A percentile compares a stretch with the other conserved stretches of the same genome.
Conservation (phyloP, 2,797 vertebrate species). For the Crocidura indochinensis region DNA sequence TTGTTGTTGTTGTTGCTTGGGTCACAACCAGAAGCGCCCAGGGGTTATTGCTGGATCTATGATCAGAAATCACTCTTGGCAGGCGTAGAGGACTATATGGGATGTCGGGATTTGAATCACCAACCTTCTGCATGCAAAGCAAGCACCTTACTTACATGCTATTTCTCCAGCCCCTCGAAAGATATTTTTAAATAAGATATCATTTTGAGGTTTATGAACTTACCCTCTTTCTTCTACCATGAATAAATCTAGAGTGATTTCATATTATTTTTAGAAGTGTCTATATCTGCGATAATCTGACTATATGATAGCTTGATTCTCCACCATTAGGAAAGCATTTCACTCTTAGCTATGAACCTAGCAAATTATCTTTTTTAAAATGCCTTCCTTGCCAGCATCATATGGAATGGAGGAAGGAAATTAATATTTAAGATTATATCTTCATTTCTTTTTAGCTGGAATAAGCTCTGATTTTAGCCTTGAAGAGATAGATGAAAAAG, state of each 20-base stretch:
- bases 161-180: too few relatives aligned
- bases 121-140: too few relatives aligned
- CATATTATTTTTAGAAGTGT: constrained; percentile 52
- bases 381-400: constrained; percentile 47
- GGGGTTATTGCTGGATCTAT: too few relatives aligned
- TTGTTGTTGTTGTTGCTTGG: too few relatives aligned
- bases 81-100: too few relatives aligned
- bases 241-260: constrained; percentile 27
- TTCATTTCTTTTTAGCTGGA: constrained; percentile 86
- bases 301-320: background rate
- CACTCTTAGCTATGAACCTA: constrained; percentile 45
- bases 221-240: constrained; percentile 28
- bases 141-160: too few relatives aligned
- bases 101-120: too few relatives aligned
- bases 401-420: background rate
- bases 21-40: too few relatives aligned
- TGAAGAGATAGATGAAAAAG: constrained; percentile 95
- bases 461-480: constrained; percentile 89
- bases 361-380: background rate
- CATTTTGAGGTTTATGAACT: background rate
- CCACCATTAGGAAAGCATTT: constrained; percentile 57
- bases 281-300: constrained; percentile 27
- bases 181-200: constrained; percentile 36
- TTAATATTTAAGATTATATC: constrained; percentile 73
- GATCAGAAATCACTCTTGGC: too few relatives aligned